Evolutionary conservation across 2,113 vertebrate genomes (phyloP).

Genomic region (Artemisiospiza belli): DNA sequence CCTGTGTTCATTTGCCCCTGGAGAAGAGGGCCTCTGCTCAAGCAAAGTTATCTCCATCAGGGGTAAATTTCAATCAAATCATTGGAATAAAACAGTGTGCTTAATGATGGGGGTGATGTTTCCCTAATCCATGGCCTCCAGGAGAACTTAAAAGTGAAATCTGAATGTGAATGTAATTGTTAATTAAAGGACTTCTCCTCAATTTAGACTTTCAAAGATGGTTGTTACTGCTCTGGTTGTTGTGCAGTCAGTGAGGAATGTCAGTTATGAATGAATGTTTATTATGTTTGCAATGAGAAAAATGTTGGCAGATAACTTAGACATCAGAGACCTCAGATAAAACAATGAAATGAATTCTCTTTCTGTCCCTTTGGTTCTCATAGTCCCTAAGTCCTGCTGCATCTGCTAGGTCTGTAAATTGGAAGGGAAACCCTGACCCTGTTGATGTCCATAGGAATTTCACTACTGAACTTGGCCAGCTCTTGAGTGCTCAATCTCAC

Average conservation of each 20-base stretch:
- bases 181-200: slow-evolving; percentile 48
- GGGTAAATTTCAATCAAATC: background rate
- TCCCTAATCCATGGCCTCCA: slow-evolving; percentile 55
- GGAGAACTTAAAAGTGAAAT: slow-evolving; percentile 70
- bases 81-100: background rate
- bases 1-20: background rate
- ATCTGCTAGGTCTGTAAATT: background rate
- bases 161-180: slow-evolving; percentile 66
- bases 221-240: background rate
- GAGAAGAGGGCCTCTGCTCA: background rate
- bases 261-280: background rate
- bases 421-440: background rate
- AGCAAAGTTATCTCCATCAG: background rate
- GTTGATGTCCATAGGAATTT: background rate
- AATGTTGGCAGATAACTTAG: slow-evolving; percentile 5
- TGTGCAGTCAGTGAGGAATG: background rate
- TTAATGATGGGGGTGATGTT: background rate
- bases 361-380: background rate
- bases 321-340: background rate
- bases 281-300: background rate
- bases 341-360: background rate
- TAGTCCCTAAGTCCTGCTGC: background rate
- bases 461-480: background rate
- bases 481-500: background rate
- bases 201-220: slow-evolving; percentile 46